These are phyloP conservation scores for Poecilobothrus nobilitatus DNA, from an alignment of 2,888 invertebrate species.

Conservation along the genomic window DNA sequence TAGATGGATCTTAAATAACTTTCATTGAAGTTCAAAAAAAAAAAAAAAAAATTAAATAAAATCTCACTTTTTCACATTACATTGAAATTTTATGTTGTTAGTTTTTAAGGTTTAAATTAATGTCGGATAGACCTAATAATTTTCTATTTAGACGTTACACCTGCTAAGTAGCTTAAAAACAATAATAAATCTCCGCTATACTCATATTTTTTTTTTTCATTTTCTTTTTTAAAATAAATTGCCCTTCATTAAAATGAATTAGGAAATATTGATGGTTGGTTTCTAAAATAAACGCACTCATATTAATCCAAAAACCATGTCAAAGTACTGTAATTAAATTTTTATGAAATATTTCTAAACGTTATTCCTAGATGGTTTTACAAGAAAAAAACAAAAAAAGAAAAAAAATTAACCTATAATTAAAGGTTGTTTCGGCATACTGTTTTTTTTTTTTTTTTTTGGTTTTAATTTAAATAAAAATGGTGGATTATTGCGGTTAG, in stretches of 20 bases:
- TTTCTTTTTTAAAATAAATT: neutral
- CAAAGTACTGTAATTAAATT: slow-evolving; percentile 1
- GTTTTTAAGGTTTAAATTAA: neutral
- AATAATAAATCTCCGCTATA: neutral
- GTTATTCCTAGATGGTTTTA: too few relatives aligned
- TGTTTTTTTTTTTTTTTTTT: too few relatives aligned
- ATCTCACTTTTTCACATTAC: too few relatives aligned
- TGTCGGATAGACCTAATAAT: neutral
- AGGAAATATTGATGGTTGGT: neutral
- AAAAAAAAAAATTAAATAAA: too few relatives aligned
- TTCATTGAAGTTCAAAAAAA: too few relatives aligned
- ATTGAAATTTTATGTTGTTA: too few relatives aligned
- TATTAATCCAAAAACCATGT: neutral
- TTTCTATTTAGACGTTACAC: slow-evolving; percentile 3
- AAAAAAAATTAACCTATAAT: neutral
- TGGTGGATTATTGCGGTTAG: too few relatives aligned
- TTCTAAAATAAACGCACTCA: neutral
- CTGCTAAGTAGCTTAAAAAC: neutral
- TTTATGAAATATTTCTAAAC: neutral
- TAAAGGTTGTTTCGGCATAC: neutral
- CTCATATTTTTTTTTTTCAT: neutral
- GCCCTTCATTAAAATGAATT: neutral
- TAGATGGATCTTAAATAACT: too few relatives aligned
- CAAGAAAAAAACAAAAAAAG: too few relatives aligned
- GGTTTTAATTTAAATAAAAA: too few relatives aligned